A percentile compares a stretch with the other conserved stretches of the same genome.
These are phyloP conservation scores for Anomalospiza imberbis DNA, from an alignment of 2,797 vertebrate species.

Conservation along the genomic window DNA sequence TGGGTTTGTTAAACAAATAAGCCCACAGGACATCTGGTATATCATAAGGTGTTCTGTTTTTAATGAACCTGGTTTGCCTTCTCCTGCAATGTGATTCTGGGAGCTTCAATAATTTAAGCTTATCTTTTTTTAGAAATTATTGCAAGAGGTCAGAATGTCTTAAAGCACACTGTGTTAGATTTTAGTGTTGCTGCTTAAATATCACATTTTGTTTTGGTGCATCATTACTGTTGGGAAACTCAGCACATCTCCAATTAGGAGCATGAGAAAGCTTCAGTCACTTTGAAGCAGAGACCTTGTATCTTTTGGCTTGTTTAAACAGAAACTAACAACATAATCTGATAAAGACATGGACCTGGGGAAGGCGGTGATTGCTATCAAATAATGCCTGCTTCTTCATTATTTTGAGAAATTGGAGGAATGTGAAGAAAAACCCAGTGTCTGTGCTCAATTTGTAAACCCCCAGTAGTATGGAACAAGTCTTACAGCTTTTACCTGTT, in stretches of 20 bases:
- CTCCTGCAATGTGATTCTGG: background rate
- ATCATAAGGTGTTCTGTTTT: background rate
- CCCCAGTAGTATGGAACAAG: background rate
- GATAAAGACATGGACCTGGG: accelerated
- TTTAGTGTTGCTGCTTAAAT: background rate
- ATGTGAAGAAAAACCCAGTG: background rate
- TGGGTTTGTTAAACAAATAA: conserved; percentile 6
- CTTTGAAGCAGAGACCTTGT: background rate
- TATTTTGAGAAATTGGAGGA: background rate
- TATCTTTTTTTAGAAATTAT: background rate
- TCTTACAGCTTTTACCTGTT: background rate
- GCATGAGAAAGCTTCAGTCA: background rate
- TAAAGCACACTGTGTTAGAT: background rate
- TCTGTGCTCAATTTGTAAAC: background rate
- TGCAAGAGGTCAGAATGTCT: background rate
- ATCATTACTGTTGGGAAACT: background rate
- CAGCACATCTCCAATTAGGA: background rate
- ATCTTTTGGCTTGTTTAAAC: background rate
- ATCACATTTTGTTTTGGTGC: background rate
- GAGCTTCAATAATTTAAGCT: background rate
- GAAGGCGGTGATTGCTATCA: background rate
- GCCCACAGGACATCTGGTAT: background rate
- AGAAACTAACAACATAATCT: background rate
- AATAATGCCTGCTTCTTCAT: background rate
- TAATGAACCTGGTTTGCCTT: background rate